A percentile compares a stretch with the other conserved stretches of the same genome.
These are phyloP conservation scores for Crenichthys baileyi DNA, from an alignment of 2,797 vertebrate genomes.

Conservation along the genomic window DNA sequence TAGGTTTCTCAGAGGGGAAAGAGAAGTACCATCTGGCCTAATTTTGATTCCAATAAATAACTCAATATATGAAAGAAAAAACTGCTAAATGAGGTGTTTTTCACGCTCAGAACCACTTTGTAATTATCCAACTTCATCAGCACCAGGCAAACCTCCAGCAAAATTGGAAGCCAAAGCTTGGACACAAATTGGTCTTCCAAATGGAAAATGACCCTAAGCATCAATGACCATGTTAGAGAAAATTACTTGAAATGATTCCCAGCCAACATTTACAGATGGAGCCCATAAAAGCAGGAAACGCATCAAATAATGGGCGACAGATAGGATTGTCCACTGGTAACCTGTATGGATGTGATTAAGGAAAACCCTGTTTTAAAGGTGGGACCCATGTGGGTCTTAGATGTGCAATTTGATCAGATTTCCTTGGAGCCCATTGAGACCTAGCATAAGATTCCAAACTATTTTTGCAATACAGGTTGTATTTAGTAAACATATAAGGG, in stretches of 20 bases:
- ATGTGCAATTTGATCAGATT: background rate
- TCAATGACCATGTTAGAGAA: background rate
- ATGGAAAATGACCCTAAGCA: background rate
- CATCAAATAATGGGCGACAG: background rate
- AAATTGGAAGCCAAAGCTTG: background rate
- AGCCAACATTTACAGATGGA: background rate
- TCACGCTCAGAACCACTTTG: background rate
- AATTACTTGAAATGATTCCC: slow-evolving; percentile 1
- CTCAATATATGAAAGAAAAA: background rate
- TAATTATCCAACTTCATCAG: background rate
- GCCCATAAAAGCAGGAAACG: background rate
- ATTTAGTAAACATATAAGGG: background rate
- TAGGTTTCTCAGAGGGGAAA: background rate
- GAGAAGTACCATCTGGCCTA: background rate
- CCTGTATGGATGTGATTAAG: too few relatives aligned
- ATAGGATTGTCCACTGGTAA: background rate
- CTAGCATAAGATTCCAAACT: background rate
- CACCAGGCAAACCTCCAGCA: background rate
- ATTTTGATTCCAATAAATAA: background rate
- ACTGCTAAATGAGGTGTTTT: background rate
- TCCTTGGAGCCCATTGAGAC: background rate
- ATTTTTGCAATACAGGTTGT: background rate
- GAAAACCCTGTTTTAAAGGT: background rate
- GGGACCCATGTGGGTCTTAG: background rate
- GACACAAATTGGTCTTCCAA: slow-evolving; percentile 1